Evolutionary conservation across 2,888 invertebrate genomes (phyloP).

Genomic region (Leptura quadrifasciata): DNA sequence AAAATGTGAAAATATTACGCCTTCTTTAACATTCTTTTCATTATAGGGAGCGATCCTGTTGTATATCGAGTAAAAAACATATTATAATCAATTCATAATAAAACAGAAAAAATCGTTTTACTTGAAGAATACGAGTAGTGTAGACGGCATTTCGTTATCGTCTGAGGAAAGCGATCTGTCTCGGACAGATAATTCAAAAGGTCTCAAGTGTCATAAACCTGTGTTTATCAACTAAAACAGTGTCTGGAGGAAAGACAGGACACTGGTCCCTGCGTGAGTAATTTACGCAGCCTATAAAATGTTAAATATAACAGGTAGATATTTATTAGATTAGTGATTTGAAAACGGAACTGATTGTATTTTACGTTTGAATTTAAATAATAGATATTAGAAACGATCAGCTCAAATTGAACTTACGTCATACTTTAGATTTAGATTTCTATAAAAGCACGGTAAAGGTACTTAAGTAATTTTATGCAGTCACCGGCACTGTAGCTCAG

Average conservation of each 20-base stretch:
- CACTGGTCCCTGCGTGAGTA: neutral
- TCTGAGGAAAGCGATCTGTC: constrained; percentile 20
- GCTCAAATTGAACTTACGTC: no score
- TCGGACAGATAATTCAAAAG: constrained; percentile 18
- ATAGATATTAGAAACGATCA: no score
- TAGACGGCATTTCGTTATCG: constrained; percentile 18
- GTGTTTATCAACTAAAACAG: constrained; percentile 17
- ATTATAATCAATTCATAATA: neutral
- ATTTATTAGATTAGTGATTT: no score
- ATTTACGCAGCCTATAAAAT: neutral
- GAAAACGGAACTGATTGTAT: no score
- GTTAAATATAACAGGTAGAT: neutral
- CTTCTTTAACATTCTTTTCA: no score
- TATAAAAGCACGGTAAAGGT: no score
- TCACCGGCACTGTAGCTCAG: no score
- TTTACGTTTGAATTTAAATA: no score
- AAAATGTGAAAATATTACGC: no score
- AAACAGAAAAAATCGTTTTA: neutral
- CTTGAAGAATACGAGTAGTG: neutral
- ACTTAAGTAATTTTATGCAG: no score
- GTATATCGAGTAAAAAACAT: neutral
- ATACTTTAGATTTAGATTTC: no score
- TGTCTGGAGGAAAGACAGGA: neutral
- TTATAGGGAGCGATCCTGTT: no score
- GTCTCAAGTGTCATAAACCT: constrained; percentile 19